These are phyloP conservation scores for Caenorhabditis sinica DNA, from an alignment of 2,888 invertebrate genomes.

Conservation along the genomic window DNA sequence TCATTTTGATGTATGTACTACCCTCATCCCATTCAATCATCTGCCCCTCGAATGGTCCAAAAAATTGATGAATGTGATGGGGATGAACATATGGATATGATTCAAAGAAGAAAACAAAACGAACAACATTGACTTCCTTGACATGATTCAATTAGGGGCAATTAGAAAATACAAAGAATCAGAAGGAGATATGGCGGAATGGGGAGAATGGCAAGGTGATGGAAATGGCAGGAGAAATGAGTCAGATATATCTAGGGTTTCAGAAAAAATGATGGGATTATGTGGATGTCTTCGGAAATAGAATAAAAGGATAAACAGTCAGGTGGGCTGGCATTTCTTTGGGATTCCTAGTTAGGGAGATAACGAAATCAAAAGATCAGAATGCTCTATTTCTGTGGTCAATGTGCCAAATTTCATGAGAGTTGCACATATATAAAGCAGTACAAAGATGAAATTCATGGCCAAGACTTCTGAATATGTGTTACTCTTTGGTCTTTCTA, in stretches of 20 bases:
- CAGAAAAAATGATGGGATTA: not conserved
- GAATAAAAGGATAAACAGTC: not conserved
- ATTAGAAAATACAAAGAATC: slow-evolving; percentile 30
- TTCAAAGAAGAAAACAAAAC: slow-evolving; percentile 14
- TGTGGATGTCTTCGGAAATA: slow-evolving; percentile 1
- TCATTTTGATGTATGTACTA: slow-evolving; percentile 15
- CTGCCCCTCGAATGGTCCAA: not conserved
- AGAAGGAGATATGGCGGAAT: slow-evolving; percentile 9
- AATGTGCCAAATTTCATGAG: too few relatives aligned
- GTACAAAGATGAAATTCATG: too few relatives aligned
- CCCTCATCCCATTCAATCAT: slow-evolving; percentile 7
- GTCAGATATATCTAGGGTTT: slow-evolving; percentile 8
- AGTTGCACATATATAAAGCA: too few relatives aligned
- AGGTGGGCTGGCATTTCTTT: not conserved
- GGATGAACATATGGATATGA: slow-evolving; percentile 55
- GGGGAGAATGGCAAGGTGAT: slow-evolving; percentile 36
- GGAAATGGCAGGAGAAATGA: slow-evolving; percentile 9
- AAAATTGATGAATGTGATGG: slow-evolving; percentile 57
- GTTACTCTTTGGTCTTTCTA: too few relatives aligned
- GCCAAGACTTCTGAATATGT: too few relatives aligned
- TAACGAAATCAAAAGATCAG: too few relatives aligned
- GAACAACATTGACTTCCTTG: slow-evolving; percentile 44
- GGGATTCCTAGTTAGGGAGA: not conserved
- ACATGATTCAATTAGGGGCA: slow-evolving; percentile 58
- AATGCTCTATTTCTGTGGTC: too few relatives aligned